A percentile compares a stretch with the other conserved stretches of the same genome.
These are phyloP conservation scores for Suncus etruscus DNA, from an alignment of 2,113 vertebrate genomes.

Conservation along the genomic window DNA sequence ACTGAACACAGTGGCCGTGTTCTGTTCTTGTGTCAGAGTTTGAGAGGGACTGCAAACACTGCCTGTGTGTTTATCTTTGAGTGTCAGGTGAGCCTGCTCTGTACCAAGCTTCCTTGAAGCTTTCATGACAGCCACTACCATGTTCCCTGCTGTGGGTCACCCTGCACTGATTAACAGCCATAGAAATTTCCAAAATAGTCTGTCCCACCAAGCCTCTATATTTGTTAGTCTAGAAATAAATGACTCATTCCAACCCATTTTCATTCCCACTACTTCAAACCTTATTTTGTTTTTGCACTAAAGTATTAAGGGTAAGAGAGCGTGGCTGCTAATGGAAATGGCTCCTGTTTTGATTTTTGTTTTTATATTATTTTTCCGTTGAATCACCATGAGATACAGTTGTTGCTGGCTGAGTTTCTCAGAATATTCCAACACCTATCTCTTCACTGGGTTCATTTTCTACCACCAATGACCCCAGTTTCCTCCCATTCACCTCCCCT, in stretches of 20 bases:
- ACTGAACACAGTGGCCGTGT: background rate
- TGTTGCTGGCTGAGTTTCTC: too few species aligned
- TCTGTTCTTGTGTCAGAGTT: background rate
- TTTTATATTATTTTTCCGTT: too few species aligned
- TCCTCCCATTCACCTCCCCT: too few species aligned
- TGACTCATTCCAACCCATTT: constrained; percentile 57
- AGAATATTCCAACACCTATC: too few species aligned
- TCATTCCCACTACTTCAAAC: constrained; percentile 57
- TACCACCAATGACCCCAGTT: too few species aligned
- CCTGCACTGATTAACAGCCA: background rate
- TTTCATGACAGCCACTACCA: background rate
- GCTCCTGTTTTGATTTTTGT: background rate
- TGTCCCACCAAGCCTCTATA: constrained; percentile 1
- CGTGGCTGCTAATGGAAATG: background rate
- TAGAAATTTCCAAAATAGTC: constrained; percentile 60
- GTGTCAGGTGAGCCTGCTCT: background rate
- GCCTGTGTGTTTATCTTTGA: background rate
- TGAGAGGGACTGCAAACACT: background rate
- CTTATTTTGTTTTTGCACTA: constrained; percentile 36
- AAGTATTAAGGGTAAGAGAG: background rate
- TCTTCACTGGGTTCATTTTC: too few species aligned
- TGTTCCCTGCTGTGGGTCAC: background rate
- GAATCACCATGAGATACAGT: too few species aligned
- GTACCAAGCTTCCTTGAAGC: background rate
- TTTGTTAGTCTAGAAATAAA: constrained; percentile 44